A percentile compares a stretch with the other conserved stretches of the same genome.
These are phyloP conservation scores for Drosophila ironensis DNA, from an alignment of 1,140 invertebrate species.

Conservation along the genomic window DNA sequence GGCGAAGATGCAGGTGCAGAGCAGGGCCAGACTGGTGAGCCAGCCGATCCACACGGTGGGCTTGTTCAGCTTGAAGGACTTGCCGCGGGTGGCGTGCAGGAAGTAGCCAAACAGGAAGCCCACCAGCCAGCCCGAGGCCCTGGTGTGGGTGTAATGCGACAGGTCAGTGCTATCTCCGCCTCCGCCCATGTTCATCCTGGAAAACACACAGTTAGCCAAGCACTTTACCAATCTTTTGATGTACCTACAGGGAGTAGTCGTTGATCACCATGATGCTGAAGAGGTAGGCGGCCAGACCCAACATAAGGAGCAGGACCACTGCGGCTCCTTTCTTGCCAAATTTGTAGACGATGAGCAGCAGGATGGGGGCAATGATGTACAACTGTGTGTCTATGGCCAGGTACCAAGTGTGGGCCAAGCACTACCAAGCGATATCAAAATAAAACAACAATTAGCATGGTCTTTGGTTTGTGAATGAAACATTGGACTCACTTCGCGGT, in stretches of 20 bases:
- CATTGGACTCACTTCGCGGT: slow-evolving; percentile 19
- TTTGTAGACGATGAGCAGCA: slow-evolving; percentile 87
- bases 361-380: slow-evolving; percentile 88
- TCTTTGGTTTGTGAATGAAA: background rate
- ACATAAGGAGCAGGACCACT: slow-evolving; percentile 18
- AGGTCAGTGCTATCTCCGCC: slow-evolving; percentile 13
- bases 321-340: slow-evolving; percentile 82
- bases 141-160: slow-evolving; percentile 40
- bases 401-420: slow-evolving; percentile 94
- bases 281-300: slow-evolving; percentile 32
- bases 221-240: no score
- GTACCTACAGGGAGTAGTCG: slow-evolving; percentile 33
- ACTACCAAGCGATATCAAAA: slow-evolving; percentile 87
- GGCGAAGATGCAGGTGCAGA: slow-evolving; percentile 67
- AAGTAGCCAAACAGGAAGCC: slow-evolving; percentile 68
- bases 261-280: slow-evolving; percentile 57
- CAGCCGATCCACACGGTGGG: slow-evolving; percentile 50
- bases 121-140: slow-evolving; percentile 65
- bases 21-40: slow-evolving; percentile 52
- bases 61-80: slow-evolving; percentile 22
- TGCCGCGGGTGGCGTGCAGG: slow-evolving; percentile 47
- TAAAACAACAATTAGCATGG: background rate
- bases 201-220: no score
- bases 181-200: background rate
- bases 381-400: slow-evolving; percentile 93